These are phyloP conservation scores for Vulpes lagopus DNA, from an alignment of 2,113 vertebrate genomes.

Conservation along the genomic window DNA sequence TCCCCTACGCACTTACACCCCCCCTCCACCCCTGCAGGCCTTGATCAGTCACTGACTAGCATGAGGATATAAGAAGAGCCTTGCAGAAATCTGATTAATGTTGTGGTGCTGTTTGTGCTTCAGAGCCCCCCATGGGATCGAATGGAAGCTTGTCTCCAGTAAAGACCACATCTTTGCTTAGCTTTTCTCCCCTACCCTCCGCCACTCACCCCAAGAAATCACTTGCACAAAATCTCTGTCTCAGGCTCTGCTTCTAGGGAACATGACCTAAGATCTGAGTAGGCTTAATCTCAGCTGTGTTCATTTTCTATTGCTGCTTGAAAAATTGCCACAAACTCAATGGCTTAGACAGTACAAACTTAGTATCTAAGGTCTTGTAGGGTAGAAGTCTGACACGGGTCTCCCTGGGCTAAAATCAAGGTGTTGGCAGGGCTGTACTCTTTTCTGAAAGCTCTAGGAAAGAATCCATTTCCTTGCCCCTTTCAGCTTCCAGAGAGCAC, in stretches of 20 bases:
- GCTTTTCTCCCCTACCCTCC: background rate
- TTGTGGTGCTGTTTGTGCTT: background rate
- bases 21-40: background rate
- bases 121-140: background rate
- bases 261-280: background rate
- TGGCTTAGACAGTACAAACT: background rate
- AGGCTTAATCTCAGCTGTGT: background rate
- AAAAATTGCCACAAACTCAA: conserved; percentile 4
- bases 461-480: background rate
- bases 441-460: background rate
- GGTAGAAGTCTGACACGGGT: background rate
- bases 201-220: background rate
- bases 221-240: background rate
- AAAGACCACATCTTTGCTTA: background rate
- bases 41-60: background rate
- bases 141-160: background rate
- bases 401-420: conserved; percentile 10
- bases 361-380: background rate
- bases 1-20: background rate
- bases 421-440: background rate
- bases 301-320: background rate
- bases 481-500: background rate
- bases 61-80: conserved; percentile 4
- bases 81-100: background rate
- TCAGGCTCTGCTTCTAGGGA: background rate